Evolutionary conservation across 2,888 invertebrate genomes (phyloP).

Genomic region (Rotaria socialis): DNA sequence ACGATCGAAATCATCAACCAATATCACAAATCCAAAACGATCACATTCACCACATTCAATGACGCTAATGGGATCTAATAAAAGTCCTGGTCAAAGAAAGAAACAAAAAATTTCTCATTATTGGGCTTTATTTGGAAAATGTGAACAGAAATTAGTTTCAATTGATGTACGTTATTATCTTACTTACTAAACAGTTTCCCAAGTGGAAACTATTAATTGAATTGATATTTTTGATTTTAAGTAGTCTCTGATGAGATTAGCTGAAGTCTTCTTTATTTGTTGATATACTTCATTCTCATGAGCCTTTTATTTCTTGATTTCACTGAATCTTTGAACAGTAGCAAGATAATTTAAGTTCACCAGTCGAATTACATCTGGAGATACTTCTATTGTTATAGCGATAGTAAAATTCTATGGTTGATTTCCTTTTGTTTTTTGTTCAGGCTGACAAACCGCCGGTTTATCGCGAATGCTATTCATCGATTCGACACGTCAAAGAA

Average conservation of each 20-base stretch:
- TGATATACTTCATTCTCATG: too few species aligned
- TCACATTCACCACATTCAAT: conserved; percentile 13
- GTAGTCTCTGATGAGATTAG: too few species aligned
- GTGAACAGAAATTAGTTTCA: conserved; percentile 3
- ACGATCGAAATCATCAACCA: neutral
- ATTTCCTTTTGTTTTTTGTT: conserved; percentile 49
- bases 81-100: neutral
- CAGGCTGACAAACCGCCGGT: conserved; percentile 74
- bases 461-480: conserved; percentile 77
- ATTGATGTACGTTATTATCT: neutral
- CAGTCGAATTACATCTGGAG: too few species aligned
- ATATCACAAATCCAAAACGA: neutral
- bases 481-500: conserved; percentile 76
- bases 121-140: conserved; percentile 9
- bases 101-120: neutral
- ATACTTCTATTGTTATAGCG: too few species aligned
- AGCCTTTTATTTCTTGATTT: too few species aligned
- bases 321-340: too few species aligned
- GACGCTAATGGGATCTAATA: neutral
- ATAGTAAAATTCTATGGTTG: neutral
- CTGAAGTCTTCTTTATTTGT: too few species aligned
- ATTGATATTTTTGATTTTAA: too few species aligned
- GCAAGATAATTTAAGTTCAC: too few species aligned
- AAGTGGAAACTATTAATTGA: too few species aligned
- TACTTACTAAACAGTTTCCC: too few species aligned